Evolutionary conservation across 2,113 vertebrate species (phyloP), one percentile per base, ranked within the genome.

Genomic region (Acrocephalus kingi): DNA sequence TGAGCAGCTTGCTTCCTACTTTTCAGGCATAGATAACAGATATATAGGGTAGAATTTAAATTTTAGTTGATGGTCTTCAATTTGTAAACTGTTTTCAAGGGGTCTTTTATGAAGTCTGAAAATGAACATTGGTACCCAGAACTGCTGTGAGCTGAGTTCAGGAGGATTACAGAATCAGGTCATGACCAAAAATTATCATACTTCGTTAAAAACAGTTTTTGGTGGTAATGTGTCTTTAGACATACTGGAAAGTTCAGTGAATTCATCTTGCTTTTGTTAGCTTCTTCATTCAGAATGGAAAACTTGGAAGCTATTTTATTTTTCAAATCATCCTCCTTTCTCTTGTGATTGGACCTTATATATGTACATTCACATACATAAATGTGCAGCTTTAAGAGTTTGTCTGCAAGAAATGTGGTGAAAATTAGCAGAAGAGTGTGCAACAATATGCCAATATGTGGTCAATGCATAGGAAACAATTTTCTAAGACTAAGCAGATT

Each of bases 331-430:
- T 41, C 0, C 0, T 59, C 12, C 15, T 21, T 78, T 75, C 21
- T 78, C 10, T 37, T 8, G 10, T 33, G 52, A 19, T 39, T 75
- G 3, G 20, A 30, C 18, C 46, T 62, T 39, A 20, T 15, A 13
- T 11, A 6, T 23, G 13, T 33, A 5, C 4, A 5, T 33, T 37
- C 2, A 15, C 15, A 3, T 4, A 7, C 18, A 2, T n/a, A 39
- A 24, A 14, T n/a, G 27, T 30, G 24, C 7, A 69, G 30, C 4
- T 68, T 55, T 23, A 46, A 41, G 7, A 41, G 1, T 41, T 25
- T 72, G 8, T 46, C 22, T 83, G 39, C 28, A 68, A 55, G 51
- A 74, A 95, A 62, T 37, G 46, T 30, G 11, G 19, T n/a, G n/a
- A 52, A 64, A 91, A 80, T 48, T 16, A 61, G 30, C 6, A 62